Percentiles rank a stretch among this genome's conserved stretches.
phyloP scores from a whole-genome alignment of 2,113 vertebrate genomes.

The Carollia perspicillata region DNA sequence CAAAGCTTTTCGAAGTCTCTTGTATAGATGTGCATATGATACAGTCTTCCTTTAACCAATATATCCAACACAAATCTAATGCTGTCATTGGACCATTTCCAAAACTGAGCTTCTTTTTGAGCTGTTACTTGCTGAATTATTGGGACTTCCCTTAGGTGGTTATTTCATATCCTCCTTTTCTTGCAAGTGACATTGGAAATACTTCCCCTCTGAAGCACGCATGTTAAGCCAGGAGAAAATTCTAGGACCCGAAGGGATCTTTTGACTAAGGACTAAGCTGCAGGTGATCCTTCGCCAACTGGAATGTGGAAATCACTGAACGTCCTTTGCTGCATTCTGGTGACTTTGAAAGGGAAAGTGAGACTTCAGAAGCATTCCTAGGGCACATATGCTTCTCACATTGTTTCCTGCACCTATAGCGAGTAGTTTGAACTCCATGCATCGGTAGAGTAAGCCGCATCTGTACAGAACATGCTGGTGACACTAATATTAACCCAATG shows the following conservation, averaged over 20 bases:
- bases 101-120: background rate
- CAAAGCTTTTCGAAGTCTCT: background rate
- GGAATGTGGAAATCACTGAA: background rate
- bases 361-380: background rate
- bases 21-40: background rate
- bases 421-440: background rate
- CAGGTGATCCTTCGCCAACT: background rate
- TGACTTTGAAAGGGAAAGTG: conserved; percentile 21
- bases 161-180: conserved; percentile 44
- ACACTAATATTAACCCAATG: too few species aligned
- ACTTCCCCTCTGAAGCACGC: conserved; percentile 1
- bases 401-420: background rate
- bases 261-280: background rate
- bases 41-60: background rate
- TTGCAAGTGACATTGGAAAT: conserved; percentile 5
- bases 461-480: background rate
- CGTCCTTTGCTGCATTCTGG: background rate
- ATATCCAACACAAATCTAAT: background rate
- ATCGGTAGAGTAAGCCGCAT: background rate
- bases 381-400: background rate
- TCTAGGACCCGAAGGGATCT: background rate
- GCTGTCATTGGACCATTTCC: background rate
- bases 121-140: background rate
- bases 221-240: conserved; percentile 22
- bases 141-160: background rate